A percentile compares a stretch with the other conserved stretches of the same genome.
These are phyloP conservation scores for Ditula angustiorana DNA, from an alignment of 2,888 invertebrate genomes.

Conservation along the genomic window DNA sequence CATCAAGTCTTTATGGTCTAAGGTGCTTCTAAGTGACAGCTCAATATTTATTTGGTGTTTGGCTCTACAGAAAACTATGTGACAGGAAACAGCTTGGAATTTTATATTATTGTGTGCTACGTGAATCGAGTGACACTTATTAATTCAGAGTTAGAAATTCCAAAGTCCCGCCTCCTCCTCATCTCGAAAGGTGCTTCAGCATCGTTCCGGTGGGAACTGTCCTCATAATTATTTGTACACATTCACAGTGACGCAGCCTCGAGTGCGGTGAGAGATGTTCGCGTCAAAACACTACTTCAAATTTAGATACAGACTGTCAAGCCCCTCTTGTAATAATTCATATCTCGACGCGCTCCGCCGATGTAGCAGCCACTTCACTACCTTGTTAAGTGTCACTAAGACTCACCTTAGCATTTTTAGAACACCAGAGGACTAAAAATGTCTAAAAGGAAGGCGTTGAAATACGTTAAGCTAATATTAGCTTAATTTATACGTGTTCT, in stretches of 20 bases:
- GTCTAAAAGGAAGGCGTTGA: slow-evolving; percentile 28
- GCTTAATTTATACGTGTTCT: slow-evolving; percentile 44
- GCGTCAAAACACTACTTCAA: slow-evolving; percentile 69
- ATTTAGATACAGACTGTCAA: slow-evolving; percentile 63
- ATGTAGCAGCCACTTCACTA: slow-evolving; percentile 68
- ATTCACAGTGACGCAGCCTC: slow-evolving; percentile 45
- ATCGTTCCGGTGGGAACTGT: slow-evolving; percentile 70
- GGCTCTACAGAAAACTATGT: slow-evolving; percentile 10
- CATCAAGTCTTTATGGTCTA: slow-evolving; percentile 23
- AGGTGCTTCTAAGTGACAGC: slow-evolving; percentile 20
- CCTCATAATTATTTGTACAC: slow-evolving; percentile 55
- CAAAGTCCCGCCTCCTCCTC: slow-evolving; percentile 35
- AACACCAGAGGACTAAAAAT: slow-evolving; percentile 52
- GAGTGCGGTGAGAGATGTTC: slow-evolving; percentile 55
- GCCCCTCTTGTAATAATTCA: slow-evolving; percentile 67
- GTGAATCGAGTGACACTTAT: slow-evolving; percentile 33
- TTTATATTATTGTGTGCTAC: slow-evolving; percentile 19
- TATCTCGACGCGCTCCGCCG: slow-evolving; percentile 59
- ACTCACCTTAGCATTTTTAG: slow-evolving; percentile 69
- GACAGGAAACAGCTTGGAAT: slow-evolving; percentile 5
- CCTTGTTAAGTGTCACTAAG: slow-evolving; percentile 68
- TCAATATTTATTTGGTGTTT: slow-evolving; percentile 21
- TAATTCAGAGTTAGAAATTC: slow-evolving; percentile 40
- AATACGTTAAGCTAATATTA: slow-evolving; percentile 19
- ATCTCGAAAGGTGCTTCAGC: slow-evolving; percentile 60